These are phyloP conservation scores for Heteromormyrus szaboi DNA, from an alignment of 2,797 vertebrate species.

Conservation along the genomic window DNA sequence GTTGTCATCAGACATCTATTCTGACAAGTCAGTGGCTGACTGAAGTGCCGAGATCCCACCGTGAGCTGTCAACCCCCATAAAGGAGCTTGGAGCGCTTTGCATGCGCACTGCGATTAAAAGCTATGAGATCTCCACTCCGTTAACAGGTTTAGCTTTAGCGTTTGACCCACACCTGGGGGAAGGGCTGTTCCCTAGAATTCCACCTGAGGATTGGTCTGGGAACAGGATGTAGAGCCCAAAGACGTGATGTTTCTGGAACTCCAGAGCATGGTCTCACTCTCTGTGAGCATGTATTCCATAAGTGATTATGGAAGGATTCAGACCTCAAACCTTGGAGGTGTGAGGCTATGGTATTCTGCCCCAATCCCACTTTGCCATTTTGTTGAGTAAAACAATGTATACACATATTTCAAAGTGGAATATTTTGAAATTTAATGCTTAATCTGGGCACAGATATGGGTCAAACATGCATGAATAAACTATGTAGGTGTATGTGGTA, in stretches of 20 bases:
- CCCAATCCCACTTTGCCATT: not conserved
- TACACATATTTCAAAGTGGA: not conserved
- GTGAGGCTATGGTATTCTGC: not conserved
- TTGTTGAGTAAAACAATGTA: not conserved
- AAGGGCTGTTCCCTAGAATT: not conserved
- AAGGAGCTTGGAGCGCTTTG: not conserved
- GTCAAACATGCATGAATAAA: not conserved
- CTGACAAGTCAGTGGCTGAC: constrained; percentile 11
- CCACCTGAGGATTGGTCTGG: constrained; percentile 2
- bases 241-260: not conserved
- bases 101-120: not conserved
- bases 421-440: not conserved
- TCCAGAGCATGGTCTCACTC: not conserved
- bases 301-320: not conserved
- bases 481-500: not conserved
- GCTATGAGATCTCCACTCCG: not conserved
- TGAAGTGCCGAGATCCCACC: not conserved
- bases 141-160: not conserved
- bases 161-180: not conserved
- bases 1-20: constrained; percentile 12
- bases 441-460: not conserved
- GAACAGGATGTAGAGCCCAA: not conserved
- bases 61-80: not conserved
- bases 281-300: not conserved
- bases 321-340: not conserved